Evolutionary conservation across 1,140 invertebrate species (phyloP).

Genomic region (Pseudomyrmex dendroicus): DNA sequence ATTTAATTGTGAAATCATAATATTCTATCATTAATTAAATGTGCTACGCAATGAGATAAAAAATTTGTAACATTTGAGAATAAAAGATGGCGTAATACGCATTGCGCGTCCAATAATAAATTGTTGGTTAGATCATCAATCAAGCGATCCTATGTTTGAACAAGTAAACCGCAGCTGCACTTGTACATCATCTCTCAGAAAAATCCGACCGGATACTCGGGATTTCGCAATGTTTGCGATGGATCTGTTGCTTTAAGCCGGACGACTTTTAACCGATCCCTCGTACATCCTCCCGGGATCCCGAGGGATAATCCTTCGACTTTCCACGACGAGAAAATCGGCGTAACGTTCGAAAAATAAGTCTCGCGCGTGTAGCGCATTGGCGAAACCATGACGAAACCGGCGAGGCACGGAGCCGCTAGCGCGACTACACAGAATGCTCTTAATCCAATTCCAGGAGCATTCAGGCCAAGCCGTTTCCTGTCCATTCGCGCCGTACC

Average conservation of each 20-base stretch:
- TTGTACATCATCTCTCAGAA: background rate
- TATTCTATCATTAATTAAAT: background rate
- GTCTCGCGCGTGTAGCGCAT: slow-evolving; percentile 13
- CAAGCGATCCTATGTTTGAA: background rate
- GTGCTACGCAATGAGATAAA: background rate
- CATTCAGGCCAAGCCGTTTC: slow-evolving; percentile 79
- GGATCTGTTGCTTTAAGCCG: slow-evolving; percentile 50
- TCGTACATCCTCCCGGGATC: background rate
- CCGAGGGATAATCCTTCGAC: slow-evolving; percentile 50
- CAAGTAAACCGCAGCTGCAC: background rate
- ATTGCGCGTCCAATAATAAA: too few species aligned
- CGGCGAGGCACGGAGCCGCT: slow-evolving; percentile 23
- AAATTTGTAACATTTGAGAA: background rate
- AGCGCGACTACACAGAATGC: slow-evolving; percentile 63
- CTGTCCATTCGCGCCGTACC: slow-evolving; percentile 78
- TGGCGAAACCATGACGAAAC: slow-evolving; percentile 62
- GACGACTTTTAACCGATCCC: slow-evolving; percentile 50
- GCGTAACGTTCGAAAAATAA: slow-evolving; percentile 12
- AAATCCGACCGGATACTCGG: slow-evolving; percentile 34
- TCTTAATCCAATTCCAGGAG: slow-evolving; percentile 77
- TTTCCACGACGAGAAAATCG: slow-evolving; percentile 38
- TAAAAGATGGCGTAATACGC: background rate
- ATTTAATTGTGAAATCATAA: slow-evolving; percentile 18
- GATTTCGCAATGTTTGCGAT: slow-evolving; percentile 43
- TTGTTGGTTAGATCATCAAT: background rate